phyloP scores from a whole-genome alignment of 2,888 invertebrate species.

The Drosophila imparisetae region DNA sequence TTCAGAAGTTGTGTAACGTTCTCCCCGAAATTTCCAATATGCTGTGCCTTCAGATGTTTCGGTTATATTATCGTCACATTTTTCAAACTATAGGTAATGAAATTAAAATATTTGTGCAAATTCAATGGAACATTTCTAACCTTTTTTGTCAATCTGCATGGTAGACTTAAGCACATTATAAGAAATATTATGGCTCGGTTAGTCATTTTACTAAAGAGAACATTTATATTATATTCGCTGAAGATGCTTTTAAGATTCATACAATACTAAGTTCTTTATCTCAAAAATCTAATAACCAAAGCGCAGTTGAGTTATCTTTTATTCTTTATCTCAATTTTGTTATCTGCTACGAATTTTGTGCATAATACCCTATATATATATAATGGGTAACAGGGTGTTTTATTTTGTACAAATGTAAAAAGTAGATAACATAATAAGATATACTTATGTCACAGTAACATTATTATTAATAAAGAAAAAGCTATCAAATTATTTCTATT shows the following conservation, averaged over 20 bases:
- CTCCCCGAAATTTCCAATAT: constrained; percentile 60
- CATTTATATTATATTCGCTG: constrained; percentile 1
- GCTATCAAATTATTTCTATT: not conserved
- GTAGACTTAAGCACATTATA: constrained; percentile 6
- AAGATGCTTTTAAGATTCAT: constrained; percentile 5
- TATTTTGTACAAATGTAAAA: not conserved
- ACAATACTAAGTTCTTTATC: constrained; percentile 27
- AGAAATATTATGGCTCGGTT: constrained; percentile 5
- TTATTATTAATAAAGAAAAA: not conserved
- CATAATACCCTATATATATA: constrained; percentile 7
- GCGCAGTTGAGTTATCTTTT: constrained; percentile 38
- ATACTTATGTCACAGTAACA: not conserved
- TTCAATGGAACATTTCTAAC: constrained; percentile 3
- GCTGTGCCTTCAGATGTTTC: constrained; percentile 21
- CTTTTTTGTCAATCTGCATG: constrained; percentile 15
- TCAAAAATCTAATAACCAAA: constrained; percentile 11
- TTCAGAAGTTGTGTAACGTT: constrained; percentile 54
- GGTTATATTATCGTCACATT: constrained; percentile 47
- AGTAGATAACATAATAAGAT: not conserved
- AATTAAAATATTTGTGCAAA: not conserved
- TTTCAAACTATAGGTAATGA: constrained; percentile 16
- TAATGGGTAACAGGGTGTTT: constrained; percentile 1
- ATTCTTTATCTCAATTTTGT: constrained; percentile 39
- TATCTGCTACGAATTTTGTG: constrained; percentile 50
- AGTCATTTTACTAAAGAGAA: constrained; percentile 24